Evolutionary conservation across 2,113 vertebrate genomes (phyloP), one percentile per base, ranked within the genome.

Genomic region (Bothrops jararaca): DNA sequence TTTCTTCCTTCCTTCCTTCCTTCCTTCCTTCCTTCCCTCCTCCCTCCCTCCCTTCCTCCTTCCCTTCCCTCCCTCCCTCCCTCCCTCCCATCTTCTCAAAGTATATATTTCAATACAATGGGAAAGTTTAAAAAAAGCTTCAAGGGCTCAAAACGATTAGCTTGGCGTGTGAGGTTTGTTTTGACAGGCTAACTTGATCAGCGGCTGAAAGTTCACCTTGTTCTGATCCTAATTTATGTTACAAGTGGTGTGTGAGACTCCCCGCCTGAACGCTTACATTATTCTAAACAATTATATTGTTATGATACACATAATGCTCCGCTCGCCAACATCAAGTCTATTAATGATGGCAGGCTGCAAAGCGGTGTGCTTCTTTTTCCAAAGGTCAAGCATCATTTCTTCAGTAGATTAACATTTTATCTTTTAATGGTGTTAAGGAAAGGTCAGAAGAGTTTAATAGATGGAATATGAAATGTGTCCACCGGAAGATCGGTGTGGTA

Each of bases 371-470:
- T 96, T 97, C 95, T 95, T 95, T 97, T 97, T 97, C 96, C 98
- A 99, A 99, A 98, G 98, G 98, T 98, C 98, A 98, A 93, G 95
- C 95, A 97, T 98, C 97, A 86, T 98, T 98, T 98, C 97, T 98
- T 98, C 98, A 98, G 97, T 97, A 98, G 97, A 97, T 98, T 97
- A 97, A 97, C 96, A 98, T 98, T 98, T 98, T 98, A 98, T 98
- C 98, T 98, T 97, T 97, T 97, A 97, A 98, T 97, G 97, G 96
- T 97, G 98, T 98, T 97, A 96, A 96, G 96, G 95, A 97, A 98
- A 97, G 97, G 96, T 97, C 97, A 97, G 96, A 86, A 96, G 97
- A 97, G 97, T 98, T 97, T 97, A 97, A 96, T 96, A 96, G 97
- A 97, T 95, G 97, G 96, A 96, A 97, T 97, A 97, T 96, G 93